These are phyloP conservation scores for Cottoperca gobio DNA, from an alignment of 2,797 vertebrate species.

Conservation along the genomic window DNA sequence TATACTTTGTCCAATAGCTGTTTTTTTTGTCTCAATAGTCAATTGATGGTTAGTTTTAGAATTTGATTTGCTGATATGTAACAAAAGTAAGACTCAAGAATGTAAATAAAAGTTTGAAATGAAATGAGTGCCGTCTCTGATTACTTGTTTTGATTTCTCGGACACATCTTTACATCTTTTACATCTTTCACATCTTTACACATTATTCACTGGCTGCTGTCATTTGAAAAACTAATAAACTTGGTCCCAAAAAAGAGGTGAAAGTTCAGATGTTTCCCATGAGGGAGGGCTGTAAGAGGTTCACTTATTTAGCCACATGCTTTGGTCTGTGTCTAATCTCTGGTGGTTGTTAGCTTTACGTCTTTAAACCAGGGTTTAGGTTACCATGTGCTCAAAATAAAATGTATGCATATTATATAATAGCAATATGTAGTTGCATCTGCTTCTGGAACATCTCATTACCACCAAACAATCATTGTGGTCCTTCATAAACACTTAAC, in stretches of 20 bases:
- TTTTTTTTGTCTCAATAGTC: slow-evolving; percentile 70
- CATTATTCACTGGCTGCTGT: slow-evolving; percentile 30
- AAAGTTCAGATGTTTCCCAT: slow-evolving; percentile 84
- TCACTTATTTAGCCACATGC: background rate
- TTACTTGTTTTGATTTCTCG: slow-evolving; percentile 13
- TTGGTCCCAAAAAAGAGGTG: slow-evolving; percentile 61
- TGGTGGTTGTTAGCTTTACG: background rate
- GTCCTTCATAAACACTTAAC: background rate
- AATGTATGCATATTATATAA: background rate
- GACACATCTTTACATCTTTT: background rate
- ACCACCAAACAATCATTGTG: background rate
- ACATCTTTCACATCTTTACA: background rate
- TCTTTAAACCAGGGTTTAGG: background rate
- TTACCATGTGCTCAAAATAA: background rate
- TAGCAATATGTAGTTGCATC: background rate
- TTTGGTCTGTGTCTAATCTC: background rate
- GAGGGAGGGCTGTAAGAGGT: slow-evolving; percentile 16
- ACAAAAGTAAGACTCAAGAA: slow-evolving; percentile 80
- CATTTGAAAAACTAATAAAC: slow-evolving; percentile 30
- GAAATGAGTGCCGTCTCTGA: slow-evolving; percentile 19
- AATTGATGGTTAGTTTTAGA: slow-evolving; percentile 81
- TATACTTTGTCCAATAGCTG: slow-evolving; percentile 21
- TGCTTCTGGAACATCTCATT: background rate
- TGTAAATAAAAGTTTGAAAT: slow-evolving; percentile 91
- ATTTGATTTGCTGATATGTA: slow-evolving; percentile 80